Conservation (phyloP, 1,140 invertebrate genomes). For the Heliconius eleuchia region DNA sequence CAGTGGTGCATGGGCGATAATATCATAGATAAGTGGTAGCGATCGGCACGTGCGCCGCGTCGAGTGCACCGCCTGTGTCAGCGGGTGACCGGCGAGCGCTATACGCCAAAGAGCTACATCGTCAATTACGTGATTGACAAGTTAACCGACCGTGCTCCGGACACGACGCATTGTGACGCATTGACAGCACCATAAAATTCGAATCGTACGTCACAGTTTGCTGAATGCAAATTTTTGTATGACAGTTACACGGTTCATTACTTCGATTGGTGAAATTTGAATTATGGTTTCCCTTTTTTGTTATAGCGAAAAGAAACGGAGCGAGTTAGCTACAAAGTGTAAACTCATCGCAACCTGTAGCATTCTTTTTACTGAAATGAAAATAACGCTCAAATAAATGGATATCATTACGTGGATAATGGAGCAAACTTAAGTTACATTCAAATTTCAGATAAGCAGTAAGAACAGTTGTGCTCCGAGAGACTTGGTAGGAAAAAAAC, state of each 20-base stretch:
- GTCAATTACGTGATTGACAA: slow-evolving; percentile 73
- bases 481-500: slow-evolving; percentile 51
- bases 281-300: neutral
- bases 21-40: slow-evolving; percentile 60
- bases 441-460: slow-evolving; percentile 44
- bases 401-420: slow-evolving; percentile 38
- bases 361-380: slow-evolving; percentile 31
- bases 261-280: neutral
- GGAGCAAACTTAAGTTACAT: slow-evolving; percentile 40
- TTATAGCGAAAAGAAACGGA: neutral
- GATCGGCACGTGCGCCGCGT: slow-evolving; percentile 72
- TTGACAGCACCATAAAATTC: slow-evolving; percentile 50
- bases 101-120: slow-evolving; percentile 59
- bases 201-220: slow-evolving; percentile 40
- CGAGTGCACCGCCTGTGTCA: slow-evolving; percentile 66
- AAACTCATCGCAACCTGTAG: slow-evolving; percentile 35
- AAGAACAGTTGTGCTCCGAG: slow-evolving; percentile 43
- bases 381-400: slow-evolving; percentile 38
- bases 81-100: slow-evolving; percentile 56
- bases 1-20: slow-evolving; percentile 54
- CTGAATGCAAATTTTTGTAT: slow-evolving; percentile 40
- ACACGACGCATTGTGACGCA: slow-evolving; percentile 46
- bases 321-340: slow-evolving; percentile 1
- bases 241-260: slow-evolving; percentile 40
- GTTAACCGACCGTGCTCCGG: slow-evolving; percentile 56